Evolutionary conservation across 2,113 vertebrate species (phyloP), one percentile per base, ranked within the genome.

Genomic region (Collichthys lucidus): DNA sequence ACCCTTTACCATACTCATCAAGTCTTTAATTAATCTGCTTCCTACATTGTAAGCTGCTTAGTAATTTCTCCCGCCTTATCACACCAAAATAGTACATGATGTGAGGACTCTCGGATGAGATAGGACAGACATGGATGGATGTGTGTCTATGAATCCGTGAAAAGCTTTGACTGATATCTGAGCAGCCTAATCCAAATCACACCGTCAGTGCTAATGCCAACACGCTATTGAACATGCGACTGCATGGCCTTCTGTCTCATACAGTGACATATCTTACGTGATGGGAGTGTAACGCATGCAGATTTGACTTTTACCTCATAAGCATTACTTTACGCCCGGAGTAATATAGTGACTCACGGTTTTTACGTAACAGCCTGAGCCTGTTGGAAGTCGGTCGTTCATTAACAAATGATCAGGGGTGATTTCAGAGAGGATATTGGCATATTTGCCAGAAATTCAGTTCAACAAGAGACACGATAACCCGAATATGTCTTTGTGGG

Each of bases 1-100:
- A 92, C 79, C 87, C 79, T 88, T 92, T 88, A 90, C 89, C 59
- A 73, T 89, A 77, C 78, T 88, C 88, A 91, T 94, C 88, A 90
- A 84, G 84, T 77, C 86, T 92, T 92, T 92, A 92, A 93, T 94
- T 91, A 92, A 94, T 94, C 91, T 93, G 75, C 88, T 91, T 88
- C 85, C 83, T 87, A 88, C 77, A 57, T 91, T 85, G 62, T 92
- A 92, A 93, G 90, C 90, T 57, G 35, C 84, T 94, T 92, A 91
- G 86, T 77, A 72, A 92, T 89, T 91, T 86, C 78, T 82, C 60
- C 80, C 19, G 24, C 85, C 85, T 92, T 91, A 92, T 92, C 87
- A 1, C 70, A 83, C 79, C 72, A 82, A 91, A 92, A 89, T 91
- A 88, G 87, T 80, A 74, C 78, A 75, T 55, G 79, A 80, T 12